A percentile compares a stretch with the other conserved stretches of the same genome.
These are phyloP conservation scores for Toxotes chatareus DNA, from an alignment of 2,113 vertebrate genomes.

Conservation along the genomic window DNA sequence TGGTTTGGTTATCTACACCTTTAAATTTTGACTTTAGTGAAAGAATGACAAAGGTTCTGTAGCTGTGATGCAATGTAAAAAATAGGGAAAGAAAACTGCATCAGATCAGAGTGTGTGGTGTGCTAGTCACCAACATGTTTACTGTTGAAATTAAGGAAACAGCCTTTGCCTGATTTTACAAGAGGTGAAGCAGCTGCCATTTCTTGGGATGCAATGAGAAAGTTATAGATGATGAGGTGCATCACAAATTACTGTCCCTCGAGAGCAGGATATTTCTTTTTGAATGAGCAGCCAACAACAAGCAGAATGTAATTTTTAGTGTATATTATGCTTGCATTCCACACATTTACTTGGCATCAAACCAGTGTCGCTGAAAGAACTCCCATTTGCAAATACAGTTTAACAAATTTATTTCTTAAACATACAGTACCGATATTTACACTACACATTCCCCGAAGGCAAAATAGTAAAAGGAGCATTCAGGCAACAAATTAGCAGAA, in stretches of 20 bases:
- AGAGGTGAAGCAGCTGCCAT: not conserved
- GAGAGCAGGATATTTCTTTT: not conserved
- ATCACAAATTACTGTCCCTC: not conserved
- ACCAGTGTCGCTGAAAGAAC: not conserved
- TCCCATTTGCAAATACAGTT: constrained; percentile 65
- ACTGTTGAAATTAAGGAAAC: not conserved
- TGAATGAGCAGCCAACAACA: constrained; percentile 1
- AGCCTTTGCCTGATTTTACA: not conserved
- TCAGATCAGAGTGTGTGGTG: not conserved
- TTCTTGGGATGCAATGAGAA: not conserved
- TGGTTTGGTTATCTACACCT: not conserved
- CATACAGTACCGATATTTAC: constrained; percentile 70
- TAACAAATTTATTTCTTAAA: constrained; percentile 81
- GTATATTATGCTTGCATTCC: constrained; percentile 3
- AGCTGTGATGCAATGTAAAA: not conserved
- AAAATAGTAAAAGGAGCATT: constrained; percentile 52
- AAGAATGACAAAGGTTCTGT: not conserved
- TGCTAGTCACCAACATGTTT: not conserved
- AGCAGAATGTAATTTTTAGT: not conserved
- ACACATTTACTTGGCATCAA: not conserved
- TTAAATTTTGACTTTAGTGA: not conserved
- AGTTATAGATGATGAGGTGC: constrained; percentile 1
- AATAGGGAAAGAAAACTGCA: not conserved
- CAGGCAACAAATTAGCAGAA: constrained; percentile 53
- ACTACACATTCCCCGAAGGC: constrained; percentile 46